Base-by-base conservation (phyloP, 2,113 vertebrate species). In the Morone chrysops region DNA sequence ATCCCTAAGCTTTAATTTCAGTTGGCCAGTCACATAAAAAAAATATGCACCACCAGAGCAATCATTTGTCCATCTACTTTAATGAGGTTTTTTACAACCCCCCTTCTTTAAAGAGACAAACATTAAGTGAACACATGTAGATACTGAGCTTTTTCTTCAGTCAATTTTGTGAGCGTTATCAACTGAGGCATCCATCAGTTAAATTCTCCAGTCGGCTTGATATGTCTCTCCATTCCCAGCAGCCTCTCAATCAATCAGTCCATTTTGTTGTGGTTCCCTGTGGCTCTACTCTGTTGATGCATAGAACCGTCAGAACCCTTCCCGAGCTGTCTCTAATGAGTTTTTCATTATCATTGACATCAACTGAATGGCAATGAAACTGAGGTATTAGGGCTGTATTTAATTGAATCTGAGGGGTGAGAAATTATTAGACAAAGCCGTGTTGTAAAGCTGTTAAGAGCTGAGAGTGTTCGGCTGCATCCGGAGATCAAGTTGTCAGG, bases 331-430 rank as follows among this genome's bases (percentile, higher is more conserved):
- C 86, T 78, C 85, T 91, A 92, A 93, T 92, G 83, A 90, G 48
- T 89, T 92, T 93, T 90, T 89, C 83, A 92, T 91, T 89, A 91
- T 91, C 85, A 62, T 13, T 81, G 84, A 82, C 88, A 89, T 90
- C 86, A 81, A 56, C 80, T 54, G 70, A 93, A 87, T 81, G 74
- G 76, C 83, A 91, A 63, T 83, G 78, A 86, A 84, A 86, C 71
- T 25, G 71, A 73, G 82, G 86, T 80, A 75, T 84, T 82, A 74
- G 79, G 74, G 70, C 77, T 72, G 76, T 82, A 22, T 89, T 90
- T 91, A 93, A 93, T 90, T 90, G 87, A 90, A 90, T 91, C 70
- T 79, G 77, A 84, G 62, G 57, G n/a, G 80, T 53, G 36, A 25
- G 67, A 70, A 75, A 69, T 81, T 79, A 86, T 86, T 68, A 88